A percentile compares a stretch with the other conserved stretches of the same genome.
phyloP scores from a whole-genome alignment of 2,888 invertebrate genomes.

The Prenolepis imparis region DNA sequence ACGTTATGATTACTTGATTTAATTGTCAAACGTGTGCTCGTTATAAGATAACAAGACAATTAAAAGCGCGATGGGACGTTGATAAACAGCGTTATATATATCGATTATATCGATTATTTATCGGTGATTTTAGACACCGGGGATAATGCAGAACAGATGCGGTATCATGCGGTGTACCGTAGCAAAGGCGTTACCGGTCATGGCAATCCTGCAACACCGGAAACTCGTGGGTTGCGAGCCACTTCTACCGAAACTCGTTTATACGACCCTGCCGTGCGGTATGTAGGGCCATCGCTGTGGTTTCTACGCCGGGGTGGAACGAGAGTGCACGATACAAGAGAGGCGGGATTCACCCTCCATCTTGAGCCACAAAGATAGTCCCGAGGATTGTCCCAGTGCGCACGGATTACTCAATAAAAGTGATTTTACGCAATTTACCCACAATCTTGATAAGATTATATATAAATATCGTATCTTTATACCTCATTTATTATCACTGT shows the following conservation, averaged over 20 bases:
- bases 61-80: not conserved
- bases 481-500: not conserved
- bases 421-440: slow-evolving; percentile 31
- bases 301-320: slow-evolving; percentile 31
- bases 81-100: slow-evolving; percentile 11
- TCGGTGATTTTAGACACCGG: slow-evolving; percentile 38
- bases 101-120: not conserved
- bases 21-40: not conserved
- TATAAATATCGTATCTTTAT: not conserved
- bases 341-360: slow-evolving; percentile 36
- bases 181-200: slow-evolving; percentile 55
- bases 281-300: slow-evolving; percentile 59
- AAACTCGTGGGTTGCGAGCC: slow-evolving; percentile 63
- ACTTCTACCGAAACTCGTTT: slow-evolving; percentile 65
- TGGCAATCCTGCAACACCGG: slow-evolving; percentile 60
- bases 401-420: slow-evolving; percentile 40
- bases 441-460: not conserved
- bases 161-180: slow-evolving; percentile 47
- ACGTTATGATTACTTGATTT: not conserved
- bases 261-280: slow-evolving; percentile 53
- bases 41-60: not conserved
- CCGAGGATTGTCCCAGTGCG: slow-evolving; percentile 41
- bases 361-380: slow-evolving; percentile 42
- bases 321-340: slow-evolving; percentile 24
- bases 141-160: slow-evolving; percentile 59